Base-by-base conservation (phyloP, 2,797 vertebrate species). In the Tachyglossus aculeatus region DNA sequence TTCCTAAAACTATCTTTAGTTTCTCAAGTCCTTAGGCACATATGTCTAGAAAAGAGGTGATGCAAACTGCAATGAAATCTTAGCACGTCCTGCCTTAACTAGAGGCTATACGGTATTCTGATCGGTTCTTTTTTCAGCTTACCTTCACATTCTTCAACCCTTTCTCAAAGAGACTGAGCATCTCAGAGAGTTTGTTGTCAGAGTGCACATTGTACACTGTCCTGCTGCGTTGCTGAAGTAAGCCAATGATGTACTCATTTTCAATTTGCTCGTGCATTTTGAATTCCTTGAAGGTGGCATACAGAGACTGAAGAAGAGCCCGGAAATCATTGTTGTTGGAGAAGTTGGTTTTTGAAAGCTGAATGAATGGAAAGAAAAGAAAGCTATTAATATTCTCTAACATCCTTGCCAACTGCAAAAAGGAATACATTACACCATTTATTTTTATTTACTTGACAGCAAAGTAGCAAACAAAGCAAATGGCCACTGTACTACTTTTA, bases 251-350 rank as follows among this genome's bases (percentile, higher is more conserved):
- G 91, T 93, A 99, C 72, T 99, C 96, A 10, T 99, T 99, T 91
- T 99, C 98, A 36, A 99, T 99, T 86, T 99, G 98, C 70, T 99
- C 98, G 0, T 99, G 98, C 95, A 98, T 98, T 90, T 99, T 99
- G 89, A 99, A 99, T 90, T 99, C 98, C 75, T 96, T 97, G 75
- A 99, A 99, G n/a, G 98, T 99, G 83, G 94, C 96, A 66, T 97
- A 97, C 25, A 99, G 93, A 2, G 96, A 98, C 71, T 96, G 94
- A 3, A 99, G 96, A 45, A 99, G 96, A 7, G 97, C 96, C 47
- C 96, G 96, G 89, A 99, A 98, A 45, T 99, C 98, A 74, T 90
- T 97, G 94, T 97, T 97, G 95, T 98, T 99, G 92, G 98, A 98
- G 89, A 99, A 99, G 93, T 99, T 99, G 74, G 98, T 99, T 87